Evolutionary conservation across 2,113 vertebrate species (phyloP), one percentile per base, ranked within the genome.

Genomic region (Pygoscelis antarcticus): DNA sequence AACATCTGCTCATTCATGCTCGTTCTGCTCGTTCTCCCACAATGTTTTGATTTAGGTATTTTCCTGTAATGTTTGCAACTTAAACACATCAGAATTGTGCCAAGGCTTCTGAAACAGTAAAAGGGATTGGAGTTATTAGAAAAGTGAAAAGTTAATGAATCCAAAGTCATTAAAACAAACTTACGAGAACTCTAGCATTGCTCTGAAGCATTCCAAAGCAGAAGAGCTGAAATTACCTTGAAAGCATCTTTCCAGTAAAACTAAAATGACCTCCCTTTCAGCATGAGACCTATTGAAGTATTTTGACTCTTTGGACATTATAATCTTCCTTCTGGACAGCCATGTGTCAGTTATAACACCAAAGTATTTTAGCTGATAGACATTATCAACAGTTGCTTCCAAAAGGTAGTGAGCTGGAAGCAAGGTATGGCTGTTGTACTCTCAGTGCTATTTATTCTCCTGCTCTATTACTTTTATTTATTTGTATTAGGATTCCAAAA

Each of bases 11-110:
- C 62, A 3, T 75, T 95, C 78, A 80, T 13, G 10, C 93, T n/a
- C n/a, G n/a, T n/a, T n/a, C n/a, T n/a, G n/a, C n/a, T n/a, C n/a
- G n/a, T 89, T 92, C 94, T 86, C 94, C 91, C 84, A 96, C 95
- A 88, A n/a, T 96, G 91, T 96, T 97, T 95, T 94, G 66, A 83
- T 96, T 94, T 93, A 88, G 82, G 80, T 95, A 91, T 94, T 94
- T 91, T 87, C 93, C 87, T 93, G 84, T 77, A 90, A 89, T 14
- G 74, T 83, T 75, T 83, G 68, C 78, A 91, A 94, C 94, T 89
- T 82, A 85, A 97, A 94, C 89, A 96, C 66, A 80, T 12, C 84
- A 42, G 58, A 95, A 85, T 19, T 70, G 89, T 95, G 93, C 93
- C 95, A 96, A 89, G 62, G 51, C 62, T 91, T 66, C 71, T 47